These are phyloP conservation scores for Aurelia coerulea DNA, from an alignment of 30 jellyfish, hydroid and myxozoan genomes.

Conservation along the genomic window DNA sequence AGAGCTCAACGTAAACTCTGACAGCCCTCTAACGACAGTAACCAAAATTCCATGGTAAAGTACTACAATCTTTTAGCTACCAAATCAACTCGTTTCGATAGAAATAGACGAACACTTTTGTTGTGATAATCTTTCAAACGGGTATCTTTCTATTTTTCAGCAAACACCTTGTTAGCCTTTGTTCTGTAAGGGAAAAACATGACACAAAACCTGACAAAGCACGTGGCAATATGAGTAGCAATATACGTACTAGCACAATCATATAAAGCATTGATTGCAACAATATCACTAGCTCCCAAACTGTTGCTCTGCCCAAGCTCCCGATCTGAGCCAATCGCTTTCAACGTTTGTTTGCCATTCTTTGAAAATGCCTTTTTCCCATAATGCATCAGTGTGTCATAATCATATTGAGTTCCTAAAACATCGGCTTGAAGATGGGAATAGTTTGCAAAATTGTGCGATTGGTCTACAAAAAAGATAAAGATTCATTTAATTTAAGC, in stretches of 20 bases:
- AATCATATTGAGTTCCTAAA: slow-evolving; percentile 58
- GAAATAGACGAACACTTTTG: no score
- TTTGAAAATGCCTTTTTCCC: slow-evolving; percentile 65
- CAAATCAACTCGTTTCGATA: no score
- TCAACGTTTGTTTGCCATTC: slow-evolving; percentile 66
- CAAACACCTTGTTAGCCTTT: no score
- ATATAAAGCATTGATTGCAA: slow-evolving; percentile 61
- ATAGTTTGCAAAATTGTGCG: slow-evolving; percentile 50
- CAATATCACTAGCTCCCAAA: slow-evolving; percentile 60
- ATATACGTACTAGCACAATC: slow-evolving; percentile 54
- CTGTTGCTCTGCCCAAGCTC: slow-evolving; percentile 60
- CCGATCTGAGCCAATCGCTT: slow-evolving; percentile 54
- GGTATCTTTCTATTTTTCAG: no score
- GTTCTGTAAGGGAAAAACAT: no score
- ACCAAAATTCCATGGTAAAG: no score
- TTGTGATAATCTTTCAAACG: no score
- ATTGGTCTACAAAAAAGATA: not conserved
- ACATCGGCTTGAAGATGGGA: slow-evolving; percentile 30
- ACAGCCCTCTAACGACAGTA: no score
- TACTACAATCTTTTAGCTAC: no score
- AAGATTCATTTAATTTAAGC: no score
- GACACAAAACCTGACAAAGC: not conserved
- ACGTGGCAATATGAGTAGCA: not conserved
- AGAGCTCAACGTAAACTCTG: no score
- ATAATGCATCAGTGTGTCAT: slow-evolving; percentile 70